Conservation (phyloP, 2,888 invertebrate species). For the Melanostoma mellinum region DNA sequence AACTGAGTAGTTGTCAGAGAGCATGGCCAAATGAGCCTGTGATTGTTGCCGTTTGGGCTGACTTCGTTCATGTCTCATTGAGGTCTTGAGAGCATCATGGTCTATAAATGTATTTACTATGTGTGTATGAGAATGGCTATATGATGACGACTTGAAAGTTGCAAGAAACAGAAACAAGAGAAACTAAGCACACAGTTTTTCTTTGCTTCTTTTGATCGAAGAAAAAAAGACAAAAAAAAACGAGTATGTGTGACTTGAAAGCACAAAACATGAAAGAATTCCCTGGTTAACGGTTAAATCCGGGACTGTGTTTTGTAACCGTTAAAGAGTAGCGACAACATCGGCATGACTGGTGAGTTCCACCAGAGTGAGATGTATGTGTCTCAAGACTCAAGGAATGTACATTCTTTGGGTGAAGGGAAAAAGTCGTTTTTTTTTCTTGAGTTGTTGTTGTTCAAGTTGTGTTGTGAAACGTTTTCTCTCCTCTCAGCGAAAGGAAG, state of each 20-base stretch:
- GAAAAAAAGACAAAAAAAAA: conserved; percentile 26
- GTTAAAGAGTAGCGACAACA: conserved; percentile 54
- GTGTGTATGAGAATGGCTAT: conserved; percentile 35
- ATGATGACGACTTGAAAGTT: conserved; percentile 47
- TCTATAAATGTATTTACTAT: conserved; percentile 18
- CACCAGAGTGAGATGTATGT: conserved; percentile 42
- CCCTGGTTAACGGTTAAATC: conserved; percentile 69
- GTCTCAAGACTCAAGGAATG: conserved; percentile 53
- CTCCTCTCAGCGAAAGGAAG: conserved; percentile 46
- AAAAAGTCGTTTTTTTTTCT: conserved; percentile 31
- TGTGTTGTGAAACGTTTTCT: conserved; percentile 35
- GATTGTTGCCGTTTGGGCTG: conserved; percentile 43
- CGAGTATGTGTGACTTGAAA: conserved; percentile 11
- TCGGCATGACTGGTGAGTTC: conserved; percentile 40
- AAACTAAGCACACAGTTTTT: conserved; percentile 12
- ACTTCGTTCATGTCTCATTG: conserved; percentile 50
- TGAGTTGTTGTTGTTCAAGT: not conserved
- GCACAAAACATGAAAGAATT: conserved; percentile 58
- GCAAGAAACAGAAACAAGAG: conserved; percentile 26
- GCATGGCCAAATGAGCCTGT: conserved; percentile 60
- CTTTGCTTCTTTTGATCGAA: not conserved
- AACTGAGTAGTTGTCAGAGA: conserved; percentile 35
- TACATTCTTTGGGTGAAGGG: conserved; percentile 69
- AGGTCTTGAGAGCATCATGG: conserved; percentile 44
- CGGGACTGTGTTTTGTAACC: conserved; percentile 70